Base-by-base conservation (phyloP, 23 tunicate species). In the Ascidia mentula region DNA sequence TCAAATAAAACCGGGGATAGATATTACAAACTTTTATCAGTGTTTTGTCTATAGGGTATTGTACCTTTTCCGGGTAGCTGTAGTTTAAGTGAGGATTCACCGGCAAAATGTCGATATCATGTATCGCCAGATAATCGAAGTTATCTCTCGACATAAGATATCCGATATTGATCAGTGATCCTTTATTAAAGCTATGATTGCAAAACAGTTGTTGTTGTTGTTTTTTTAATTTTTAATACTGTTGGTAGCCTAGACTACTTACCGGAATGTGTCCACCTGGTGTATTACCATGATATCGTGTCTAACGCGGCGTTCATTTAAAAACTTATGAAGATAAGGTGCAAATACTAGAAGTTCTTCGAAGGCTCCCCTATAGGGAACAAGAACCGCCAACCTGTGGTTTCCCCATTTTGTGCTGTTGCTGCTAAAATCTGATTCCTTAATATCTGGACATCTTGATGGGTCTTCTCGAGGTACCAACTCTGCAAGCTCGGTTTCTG, bases 311-410 rank as follows among this genome's bases (percentile, higher is more conserved):
- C 53, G 65, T 31, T 79, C 4, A 1, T 59, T 84, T 0, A 84
- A 40, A 61, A 84, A 84, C 12, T 46, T 77, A 80, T 84, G 83
- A 26, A 84, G 61, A 69, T 59, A 61, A 12, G 88, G 88, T 39
- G 84, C 88, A 65, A 84, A 84, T 60, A 73, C 84, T 76, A 84
- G 28, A 30, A 84, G 45, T 36, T 84, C 88, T 13, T 84, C 88
- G 31, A 84, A 84, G 18, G 82, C 69, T 37, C 76, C 74, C 12
- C 88, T 69, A 75, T 46, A 83, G 7, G 81, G 81, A 20, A 83
- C 38, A n/a, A 81, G 37, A 28, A 81, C 85, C 7, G 85, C 77
- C 22, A 81, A 40, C 35, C 65, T 38, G 36, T 81, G 85, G 34
- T 18, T 13, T 9, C 31, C 26, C 20, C 42, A 28, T n/a, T n/a